Evolutionary conservation across 2,888 invertebrate species (phyloP).

Genomic region (Ashinkailepas kermadecensis): DNA sequence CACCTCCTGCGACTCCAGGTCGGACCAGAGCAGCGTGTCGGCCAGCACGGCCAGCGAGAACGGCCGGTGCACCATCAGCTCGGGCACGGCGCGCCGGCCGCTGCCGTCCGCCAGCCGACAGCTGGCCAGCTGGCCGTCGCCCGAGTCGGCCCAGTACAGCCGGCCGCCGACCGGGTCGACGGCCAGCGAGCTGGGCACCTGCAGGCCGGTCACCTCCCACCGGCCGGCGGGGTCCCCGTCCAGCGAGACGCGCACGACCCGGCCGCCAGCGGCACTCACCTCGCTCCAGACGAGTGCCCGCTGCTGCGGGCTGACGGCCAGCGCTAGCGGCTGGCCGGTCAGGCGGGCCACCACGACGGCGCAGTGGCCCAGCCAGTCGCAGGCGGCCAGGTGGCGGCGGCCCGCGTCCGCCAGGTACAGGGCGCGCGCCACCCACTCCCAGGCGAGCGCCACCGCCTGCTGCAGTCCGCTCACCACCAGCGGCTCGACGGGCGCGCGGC

Average conservation of each 20-base stretch:
- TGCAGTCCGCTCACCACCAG: neutral
- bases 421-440: slow-evolving; percentile 22
- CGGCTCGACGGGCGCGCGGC: neutral
- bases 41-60: slow-evolving; percentile 30
- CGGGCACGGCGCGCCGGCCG: slow-evolving; percentile 16
- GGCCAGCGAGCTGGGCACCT: neutral
- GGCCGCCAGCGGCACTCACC: neutral
- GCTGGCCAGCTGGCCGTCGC: neutral
- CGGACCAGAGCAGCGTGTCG: slow-evolving; percentile 28
- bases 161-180: neutral
- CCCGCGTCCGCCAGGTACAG: slow-evolving; percentile 4
- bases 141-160: slow-evolving; percentile 4
- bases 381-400: slow-evolving; percentile 7
- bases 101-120: slow-evolving; percentile 4
- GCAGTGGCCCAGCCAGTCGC: neutral
- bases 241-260: neutral
- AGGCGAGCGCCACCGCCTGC: neutral
- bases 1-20: slow-evolving; percentile 28
- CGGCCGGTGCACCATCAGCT: slow-evolving; percentile 4
- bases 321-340: neutral
- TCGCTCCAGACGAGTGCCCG: neutral
- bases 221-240: neutral
- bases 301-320: slow-evolving; percentile 1
- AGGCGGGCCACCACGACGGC: neutral
- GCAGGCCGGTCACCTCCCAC: neutral